A percentile compares a stretch with the other conserved stretches of the same genome.
Conservation (phyloP, 2,113 vertebrate species). For the Stercorarius parasiticus region DNA sequence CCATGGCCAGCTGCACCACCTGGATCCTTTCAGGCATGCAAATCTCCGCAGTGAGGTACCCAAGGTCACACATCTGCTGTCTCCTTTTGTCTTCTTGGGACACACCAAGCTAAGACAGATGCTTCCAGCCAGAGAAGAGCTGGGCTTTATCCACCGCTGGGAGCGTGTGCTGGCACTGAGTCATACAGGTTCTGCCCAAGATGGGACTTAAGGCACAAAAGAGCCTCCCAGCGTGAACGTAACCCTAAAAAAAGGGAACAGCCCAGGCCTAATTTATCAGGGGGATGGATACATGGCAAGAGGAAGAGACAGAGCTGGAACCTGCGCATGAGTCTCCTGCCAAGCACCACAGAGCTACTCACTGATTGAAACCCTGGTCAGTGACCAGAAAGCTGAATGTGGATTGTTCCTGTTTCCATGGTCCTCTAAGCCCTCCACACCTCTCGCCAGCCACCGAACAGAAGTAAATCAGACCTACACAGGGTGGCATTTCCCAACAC, state of each 20-base stretch:
- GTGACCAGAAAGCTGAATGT: not conserved
- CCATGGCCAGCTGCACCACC: not conserved
- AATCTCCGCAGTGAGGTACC: not conserved
- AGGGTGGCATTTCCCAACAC: not conserved
- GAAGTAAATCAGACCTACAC: not conserved
- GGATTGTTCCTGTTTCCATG: not conserved
- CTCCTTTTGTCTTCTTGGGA: not conserved
- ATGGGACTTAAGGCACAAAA: not conserved
- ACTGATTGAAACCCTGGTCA: not conserved
- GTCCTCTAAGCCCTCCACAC: not conserved
- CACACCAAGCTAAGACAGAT: not conserved
- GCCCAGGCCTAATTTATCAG: not conserved
- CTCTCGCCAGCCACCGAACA: not conserved
- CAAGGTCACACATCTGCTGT: not conserved
- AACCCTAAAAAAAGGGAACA: not conserved
- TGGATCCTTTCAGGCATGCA: not conserved
- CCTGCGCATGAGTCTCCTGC: accelerated
- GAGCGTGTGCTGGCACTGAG: not conserved
- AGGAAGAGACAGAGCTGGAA: not conserved
- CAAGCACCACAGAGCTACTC: not conserved
- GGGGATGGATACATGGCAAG: not conserved
- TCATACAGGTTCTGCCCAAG: not conserved
- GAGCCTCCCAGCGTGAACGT: not conserved
- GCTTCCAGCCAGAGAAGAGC: not conserved
- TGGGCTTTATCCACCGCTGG: not conserved